Evolutionary conservation across 2,888 invertebrate genomes (phyloP), one percentile per base, ranked within the genome.

Genomic region (Lepidocyrtinus sp.): DNA sequence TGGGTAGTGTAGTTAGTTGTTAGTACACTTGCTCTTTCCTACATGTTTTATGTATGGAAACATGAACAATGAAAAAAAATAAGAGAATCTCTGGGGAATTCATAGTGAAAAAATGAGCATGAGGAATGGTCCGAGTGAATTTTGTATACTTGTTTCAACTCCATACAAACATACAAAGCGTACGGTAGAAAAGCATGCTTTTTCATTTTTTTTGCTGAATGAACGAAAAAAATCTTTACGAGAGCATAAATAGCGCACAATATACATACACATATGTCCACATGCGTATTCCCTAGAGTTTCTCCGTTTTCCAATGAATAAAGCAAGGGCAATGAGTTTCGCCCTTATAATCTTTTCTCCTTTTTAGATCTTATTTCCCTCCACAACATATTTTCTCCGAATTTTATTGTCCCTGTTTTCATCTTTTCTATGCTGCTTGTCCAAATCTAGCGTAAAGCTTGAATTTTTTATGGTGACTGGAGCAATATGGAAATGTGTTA

Each of bases 251-350:
- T n/a, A n/a, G n/a, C n/a, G n/a, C n/a, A n/a, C n/a, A n/a, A n/a
- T n/a, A 15, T 50, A 71, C 9, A 46, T 65, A 59, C 70, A 64
- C 27, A 26, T 62, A n/a, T 17, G 65, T 71, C 67, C 77, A 72
- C 64, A 77, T 77, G 72, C 77, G 62, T 77, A 67, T 77, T 77
- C 77, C 72, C 77, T 63, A 46, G 70, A 3, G 62, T 64, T 70
- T 45, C 24, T 24, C 22, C 1, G 17, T 61, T 71, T 71, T 46
- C n/a, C n/a, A n/a, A n/a, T n/a, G n/a, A n/a, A n/a, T n/a, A n/a
- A n/a, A n/a, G n/a, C n/a, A n/a, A n/a, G n/a, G n/a, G n/a, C n/a
- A n/a, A n/a, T n/a, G n/a, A n/a, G n/a, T n/a, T n/a, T n/a, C n/a
- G n/a, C n/a, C n/a, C n/a, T n/a, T n/a, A n/a, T n/a, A n/a, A n/a